These are phyloP conservation scores for Myathropa florea DNA, from an alignment of 2,888 invertebrate species.

Conservation along the genomic window DNA sequence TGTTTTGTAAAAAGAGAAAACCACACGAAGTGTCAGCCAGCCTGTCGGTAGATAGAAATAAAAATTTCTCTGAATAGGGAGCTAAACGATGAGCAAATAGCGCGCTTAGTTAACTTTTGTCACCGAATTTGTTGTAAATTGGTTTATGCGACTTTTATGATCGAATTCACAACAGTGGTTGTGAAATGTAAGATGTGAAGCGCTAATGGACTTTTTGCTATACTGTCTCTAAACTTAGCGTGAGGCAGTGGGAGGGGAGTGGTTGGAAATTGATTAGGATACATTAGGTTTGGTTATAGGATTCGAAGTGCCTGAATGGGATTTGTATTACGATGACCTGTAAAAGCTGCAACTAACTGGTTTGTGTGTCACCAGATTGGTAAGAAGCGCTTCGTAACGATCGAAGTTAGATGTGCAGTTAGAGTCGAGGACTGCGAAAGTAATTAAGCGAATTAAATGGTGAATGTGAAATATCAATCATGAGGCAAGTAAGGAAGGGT, in stretches of 20 bases:
- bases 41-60: background rate
- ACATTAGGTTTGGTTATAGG: background rate
- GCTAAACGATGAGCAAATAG: slow-evolving; percentile 23
- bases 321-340: background rate
- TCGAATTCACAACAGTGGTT: slow-evolving; percentile 1
- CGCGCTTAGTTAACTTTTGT: slow-evolving; percentile 25
- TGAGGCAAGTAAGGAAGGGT: background rate
- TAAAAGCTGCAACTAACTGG: background rate
- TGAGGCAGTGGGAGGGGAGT: background rate
- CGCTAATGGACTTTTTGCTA: background rate
- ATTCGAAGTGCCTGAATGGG: background rate
- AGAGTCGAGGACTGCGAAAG: background rate
- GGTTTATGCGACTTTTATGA: background rate
- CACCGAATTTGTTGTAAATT: slow-evolving; percentile 25
- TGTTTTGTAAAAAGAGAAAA: background rate
- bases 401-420: no score
- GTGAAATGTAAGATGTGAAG: slow-evolving; percentile 17
- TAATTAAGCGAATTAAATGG: background rate
- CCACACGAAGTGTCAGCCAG: background rate
- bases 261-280: background rate
- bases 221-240: background rate
- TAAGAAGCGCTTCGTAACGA: background rate
- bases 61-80: slow-evolving; percentile 28
- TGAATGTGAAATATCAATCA: background rate
- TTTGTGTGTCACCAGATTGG: background rate